A percentile compares a stretch with the other conserved stretches of the same genome.
These are phyloP conservation scores for Hucho hucho DNA, from an alignment of 2,113 vertebrate species.

Conservation along the genomic window DNA sequence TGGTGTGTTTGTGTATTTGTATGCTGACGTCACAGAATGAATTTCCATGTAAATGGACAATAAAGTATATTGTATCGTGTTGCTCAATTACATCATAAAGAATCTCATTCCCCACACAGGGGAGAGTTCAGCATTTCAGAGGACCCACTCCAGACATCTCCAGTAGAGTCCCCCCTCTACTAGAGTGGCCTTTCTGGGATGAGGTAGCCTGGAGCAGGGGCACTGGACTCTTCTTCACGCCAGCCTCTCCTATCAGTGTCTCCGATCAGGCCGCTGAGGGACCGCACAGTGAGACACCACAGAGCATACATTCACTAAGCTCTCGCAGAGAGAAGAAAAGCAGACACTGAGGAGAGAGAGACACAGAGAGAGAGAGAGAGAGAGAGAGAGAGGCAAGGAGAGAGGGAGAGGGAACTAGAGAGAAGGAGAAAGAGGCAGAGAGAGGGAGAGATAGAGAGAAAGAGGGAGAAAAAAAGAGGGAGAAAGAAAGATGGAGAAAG, in stretches of 20 bases:
- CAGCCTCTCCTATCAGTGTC: slow-evolving; percentile 6
- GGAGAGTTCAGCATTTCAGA: neutral
- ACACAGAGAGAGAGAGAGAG: neutral
- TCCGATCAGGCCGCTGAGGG: neutral
- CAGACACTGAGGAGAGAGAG: neutral
- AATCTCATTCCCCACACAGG: neutral
- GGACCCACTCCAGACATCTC: neutral
- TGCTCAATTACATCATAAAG: neutral
- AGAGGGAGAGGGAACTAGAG: neutral
- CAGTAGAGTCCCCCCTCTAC: neutral
- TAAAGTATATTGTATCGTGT: neutral
- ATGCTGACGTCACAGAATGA: no score
- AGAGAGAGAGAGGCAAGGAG: neutral
- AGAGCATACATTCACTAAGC: neutral
- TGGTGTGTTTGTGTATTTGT: no score
- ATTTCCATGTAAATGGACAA: no score
- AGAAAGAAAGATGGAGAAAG: neutral
- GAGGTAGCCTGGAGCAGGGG: neutral
- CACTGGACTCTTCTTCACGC: neutral
- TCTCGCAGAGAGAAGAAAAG: neutral
- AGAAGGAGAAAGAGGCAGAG: neutral
- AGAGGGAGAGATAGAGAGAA: slow-evolving; percentile 51
- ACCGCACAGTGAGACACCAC: neutral
- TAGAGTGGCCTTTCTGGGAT: neutral
- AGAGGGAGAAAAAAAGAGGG: neutral